Conservation (phyloP, 2,113 vertebrate genomes). For the Delphinus delphis region DNA sequence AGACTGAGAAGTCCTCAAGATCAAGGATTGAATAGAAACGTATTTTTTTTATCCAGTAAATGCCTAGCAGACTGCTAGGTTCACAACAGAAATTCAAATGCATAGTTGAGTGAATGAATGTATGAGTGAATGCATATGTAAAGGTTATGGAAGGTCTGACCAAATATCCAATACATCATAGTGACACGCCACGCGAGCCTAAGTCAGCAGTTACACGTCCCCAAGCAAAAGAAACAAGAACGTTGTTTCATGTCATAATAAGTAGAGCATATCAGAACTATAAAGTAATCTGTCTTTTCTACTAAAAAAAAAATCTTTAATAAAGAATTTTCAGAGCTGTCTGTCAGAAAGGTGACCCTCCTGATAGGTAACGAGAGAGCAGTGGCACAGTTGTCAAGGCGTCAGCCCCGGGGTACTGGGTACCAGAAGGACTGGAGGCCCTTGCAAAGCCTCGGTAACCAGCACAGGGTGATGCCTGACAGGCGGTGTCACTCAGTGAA, state of each 20-base stretch:
- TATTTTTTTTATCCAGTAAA: neutral
- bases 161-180: neutral
- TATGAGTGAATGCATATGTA: neutral
- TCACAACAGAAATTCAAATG: neutral
- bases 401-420: neutral
- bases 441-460: neutral
- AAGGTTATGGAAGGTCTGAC: neutral
- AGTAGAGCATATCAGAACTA: slow-evolving; percentile 54
- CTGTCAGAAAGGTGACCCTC: slow-evolving; percentile 57
- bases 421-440: neutral
- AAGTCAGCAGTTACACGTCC: neutral
- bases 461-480: neutral
- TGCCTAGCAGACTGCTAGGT: neutral
- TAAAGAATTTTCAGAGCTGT: slow-evolving; percentile 31
- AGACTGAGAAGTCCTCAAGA: neutral
- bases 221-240: slow-evolving; percentile 1
- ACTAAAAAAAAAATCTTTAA: slow-evolving; percentile 33
- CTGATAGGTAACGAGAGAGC: neutral
- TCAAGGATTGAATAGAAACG: neutral
- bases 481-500: neutral
- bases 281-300: slow-evolving; percentile 55
- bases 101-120: neutral
- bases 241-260: slow-evolving; percentile 38
- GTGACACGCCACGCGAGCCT: rapidly evolving
- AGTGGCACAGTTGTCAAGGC: neutral